Evolutionary conservation across 1,140 invertebrate genomes (phyloP).

Genomic region (Cepaea nemoralis): DNA sequence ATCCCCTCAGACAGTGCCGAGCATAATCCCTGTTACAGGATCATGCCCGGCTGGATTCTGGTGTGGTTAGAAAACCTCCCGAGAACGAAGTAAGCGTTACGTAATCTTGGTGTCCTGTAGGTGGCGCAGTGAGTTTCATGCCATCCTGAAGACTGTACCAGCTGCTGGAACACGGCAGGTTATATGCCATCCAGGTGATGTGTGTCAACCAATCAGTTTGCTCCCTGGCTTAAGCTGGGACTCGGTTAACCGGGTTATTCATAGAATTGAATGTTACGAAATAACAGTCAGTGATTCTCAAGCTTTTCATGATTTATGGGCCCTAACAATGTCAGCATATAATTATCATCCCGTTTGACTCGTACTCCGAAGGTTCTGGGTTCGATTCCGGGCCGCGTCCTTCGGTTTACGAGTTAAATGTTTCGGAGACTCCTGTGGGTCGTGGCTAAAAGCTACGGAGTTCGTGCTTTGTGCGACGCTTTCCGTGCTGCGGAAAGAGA

Average conservation of each 20-base stretch:
- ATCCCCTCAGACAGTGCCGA: constrained; percentile 5
- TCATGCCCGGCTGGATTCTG: neutral
- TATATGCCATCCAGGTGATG: neutral
- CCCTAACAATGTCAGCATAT: no score
- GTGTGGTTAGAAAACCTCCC: neutral
- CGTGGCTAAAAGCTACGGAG: no score
- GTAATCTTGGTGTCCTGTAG: neutral
- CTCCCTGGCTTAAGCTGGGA: neutral
- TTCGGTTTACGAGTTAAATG: no score
- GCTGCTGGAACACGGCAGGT: neutral
- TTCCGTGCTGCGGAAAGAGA: no score
- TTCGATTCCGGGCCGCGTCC: no score
- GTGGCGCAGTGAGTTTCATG: neutral
- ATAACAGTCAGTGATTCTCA: no score
- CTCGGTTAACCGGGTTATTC: neutral
- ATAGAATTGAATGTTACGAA: no score
- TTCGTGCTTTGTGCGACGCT: no score
- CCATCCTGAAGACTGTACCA: neutral
- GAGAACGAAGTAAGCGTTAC: neutral
- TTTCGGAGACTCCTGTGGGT: no score
- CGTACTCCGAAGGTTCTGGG: no score
- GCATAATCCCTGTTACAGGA: neutral
- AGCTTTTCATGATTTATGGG: no score
- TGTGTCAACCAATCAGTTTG: neutral
- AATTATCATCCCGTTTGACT: no score